Evolutionary conservation across 2,797 vertebrate species (phyloP).

Genomic region (Pseudomugil gertrudae): DNA sequence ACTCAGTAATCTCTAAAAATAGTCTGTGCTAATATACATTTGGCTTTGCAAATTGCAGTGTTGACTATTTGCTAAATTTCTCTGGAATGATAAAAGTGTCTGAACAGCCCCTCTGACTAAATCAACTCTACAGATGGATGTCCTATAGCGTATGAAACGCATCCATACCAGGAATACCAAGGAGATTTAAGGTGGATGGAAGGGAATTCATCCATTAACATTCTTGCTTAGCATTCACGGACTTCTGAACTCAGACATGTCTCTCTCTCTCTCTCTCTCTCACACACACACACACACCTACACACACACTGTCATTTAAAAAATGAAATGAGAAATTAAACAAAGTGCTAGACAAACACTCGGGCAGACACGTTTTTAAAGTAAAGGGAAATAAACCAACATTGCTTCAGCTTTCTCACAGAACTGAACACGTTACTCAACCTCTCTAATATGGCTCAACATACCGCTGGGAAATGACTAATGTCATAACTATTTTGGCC

Average conservation of each 20-base stretch:
- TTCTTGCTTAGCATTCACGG: slow-evolving; percentile 23
- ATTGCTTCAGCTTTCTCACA: slow-evolving; percentile 2
- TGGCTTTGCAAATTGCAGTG: slow-evolving; percentile 55
- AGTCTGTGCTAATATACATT: slow-evolving; percentile 62
- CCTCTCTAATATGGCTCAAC: slow-evolving; percentile 18
- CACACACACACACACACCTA: background rate
- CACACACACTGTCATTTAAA: slow-evolving; percentile 15
- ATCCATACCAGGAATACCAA: slow-evolving; percentile 34
- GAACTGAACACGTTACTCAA: slow-evolving; percentile 32
- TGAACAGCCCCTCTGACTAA: slow-evolving; percentile 29
- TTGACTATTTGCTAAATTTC: slow-evolving; percentile 67
- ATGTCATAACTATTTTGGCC: slow-evolving; percentile 51
- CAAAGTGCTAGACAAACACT: background rate
- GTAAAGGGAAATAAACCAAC: background rate
- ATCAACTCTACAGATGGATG: slow-evolving; percentile 36
- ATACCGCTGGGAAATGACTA: slow-evolving; percentile 66
- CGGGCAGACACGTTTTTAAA: background rate
- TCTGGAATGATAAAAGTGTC: slow-evolving; percentile 47
- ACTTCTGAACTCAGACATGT: slow-evolving; percentile 30
- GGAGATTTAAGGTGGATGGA: slow-evolving; percentile 31
- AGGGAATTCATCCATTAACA: slow-evolving; percentile 36
- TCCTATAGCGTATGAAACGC: slow-evolving; percentile 17
- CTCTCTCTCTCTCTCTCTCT: too few species aligned
- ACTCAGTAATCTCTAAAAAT: slow-evolving; percentile 75
- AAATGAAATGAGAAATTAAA: slow-evolving; percentile 5